A percentile compares a stretch with the other conserved stretches of the same genome.
phyloP scores from a whole-genome alignment of 2,888 invertebrate genomes.

The Brachypterus glaber region DNA sequence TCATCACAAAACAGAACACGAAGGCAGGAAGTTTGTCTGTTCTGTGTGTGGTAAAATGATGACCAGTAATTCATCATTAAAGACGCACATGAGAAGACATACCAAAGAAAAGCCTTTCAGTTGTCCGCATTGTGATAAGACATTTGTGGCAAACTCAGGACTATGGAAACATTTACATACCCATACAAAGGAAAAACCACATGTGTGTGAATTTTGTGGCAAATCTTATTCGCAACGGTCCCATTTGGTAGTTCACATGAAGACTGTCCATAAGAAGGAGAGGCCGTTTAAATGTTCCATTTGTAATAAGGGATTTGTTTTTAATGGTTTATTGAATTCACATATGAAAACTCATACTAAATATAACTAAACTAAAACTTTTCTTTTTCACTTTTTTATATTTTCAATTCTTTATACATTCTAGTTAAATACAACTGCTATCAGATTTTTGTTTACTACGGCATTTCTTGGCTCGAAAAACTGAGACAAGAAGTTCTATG shows the following conservation, averaged over 20 bases:
- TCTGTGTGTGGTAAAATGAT: conserved; percentile 10
- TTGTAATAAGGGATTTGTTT: conserved; percentile 34
- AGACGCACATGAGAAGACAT: conserved; percentile 24
- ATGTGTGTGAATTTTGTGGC: conserved; percentile 45
- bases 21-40: conserved; percentile 14
- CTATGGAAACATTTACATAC: conserved; percentile 22
- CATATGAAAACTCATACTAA: conserved; percentile 33
- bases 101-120: conserved; percentile 29
- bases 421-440: too few relatives aligned
- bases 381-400: too few relatives aligned
- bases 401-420: too few relatives aligned
- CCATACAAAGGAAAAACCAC: conserved; percentile 32
- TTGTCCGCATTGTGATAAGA: conserved; percentile 28
- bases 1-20: conserved; percentile 17
- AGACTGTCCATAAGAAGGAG: conserved; percentile 47
- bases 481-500: too few relatives aligned
- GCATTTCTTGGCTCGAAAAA: too few relatives aligned
- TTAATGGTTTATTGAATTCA: conserved; percentile 27
- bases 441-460: too few relatives aligned
- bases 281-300: conserved; percentile 45
- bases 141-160: conserved; percentile 28
- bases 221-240: conserved; percentile 43
- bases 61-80: background rate
- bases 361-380: too few relatives aligned
- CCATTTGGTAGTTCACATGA: conserved; percentile 40